Evolutionary conservation across 1,140 invertebrate species (phyloP), one percentile per base, ranked within the genome.

Genomic region (Gonioctena quinquepunctata): DNA sequence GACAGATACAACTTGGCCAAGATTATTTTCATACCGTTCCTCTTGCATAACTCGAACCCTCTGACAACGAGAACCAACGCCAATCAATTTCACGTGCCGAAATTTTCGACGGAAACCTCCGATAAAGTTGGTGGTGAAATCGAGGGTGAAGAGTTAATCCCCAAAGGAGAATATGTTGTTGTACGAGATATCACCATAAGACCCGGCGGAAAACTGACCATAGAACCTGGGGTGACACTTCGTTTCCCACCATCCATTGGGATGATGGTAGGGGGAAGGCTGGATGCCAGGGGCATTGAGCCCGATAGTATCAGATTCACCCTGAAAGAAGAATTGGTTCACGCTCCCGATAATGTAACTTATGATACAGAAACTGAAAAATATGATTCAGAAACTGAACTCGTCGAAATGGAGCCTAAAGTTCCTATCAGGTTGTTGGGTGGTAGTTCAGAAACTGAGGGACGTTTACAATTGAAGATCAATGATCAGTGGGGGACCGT

Each of bases 401-500:
- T 84, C 1, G 84, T 86, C n/a, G 85, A 86, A 62, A 76, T 84
- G 0, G 85, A 88, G 54, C 84, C 86, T 0, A 79, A 87, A 63
- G 84, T 91, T 0, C 90, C 92, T 3, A 90, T 95, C 0, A 86
- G 93, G 72, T 84, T 96, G 13, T 84, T 94, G 2, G 94, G 93
- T 26, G 92, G 94, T 6, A 87, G 88, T 66, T 91, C 89, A 0
- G 86, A 85, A 23, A 87, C 89, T 50, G 94, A 96, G 86, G 94
- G 94, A 19, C 86, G 93, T 71, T 81, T 96, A 22, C 93, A 96
- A 85, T 88, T 95, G 0, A 87, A 90, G 75, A 85, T 98, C 5
- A 90, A 92, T 69, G 88, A 91, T 16, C 90, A 90, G 83, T 99
- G 98, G 97, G 97, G 97, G 56, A 98, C 96, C 0, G 94, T 99